phyloP scores from a whole-genome alignment of 2,888 invertebrate species.

The Stramonita haemastoma region DNA sequence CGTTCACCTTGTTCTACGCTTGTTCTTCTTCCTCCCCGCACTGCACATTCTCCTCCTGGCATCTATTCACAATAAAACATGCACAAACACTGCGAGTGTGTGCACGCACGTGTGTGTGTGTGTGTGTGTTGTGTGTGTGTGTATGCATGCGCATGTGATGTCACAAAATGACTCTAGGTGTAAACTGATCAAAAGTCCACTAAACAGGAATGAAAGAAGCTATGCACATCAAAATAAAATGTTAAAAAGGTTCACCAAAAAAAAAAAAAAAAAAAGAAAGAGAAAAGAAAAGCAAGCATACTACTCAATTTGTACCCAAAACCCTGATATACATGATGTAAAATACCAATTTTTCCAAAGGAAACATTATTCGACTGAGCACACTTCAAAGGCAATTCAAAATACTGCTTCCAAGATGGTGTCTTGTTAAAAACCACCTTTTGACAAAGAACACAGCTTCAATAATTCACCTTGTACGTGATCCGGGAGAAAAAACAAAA shows the following conservation, averaged over 20 bases:
- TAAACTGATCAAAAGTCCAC: not conserved
- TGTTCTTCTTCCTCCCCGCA: not conserved
- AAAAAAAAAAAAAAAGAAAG: not conserved
- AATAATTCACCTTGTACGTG: slow-evolving; percentile 18
- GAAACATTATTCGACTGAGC: not conserved
- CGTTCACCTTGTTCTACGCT: not conserved
- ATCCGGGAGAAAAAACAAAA: not conserved
- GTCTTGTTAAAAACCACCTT: not conserved
- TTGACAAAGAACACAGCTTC: not conserved
- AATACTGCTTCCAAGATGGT: slow-evolving; percentile 5
- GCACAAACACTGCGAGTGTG: not conserved
- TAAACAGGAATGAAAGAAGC: not conserved
- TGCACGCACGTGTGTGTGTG: not conserved
- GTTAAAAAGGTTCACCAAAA: not conserved
- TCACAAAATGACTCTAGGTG: not conserved
- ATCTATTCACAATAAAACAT: not conserved
- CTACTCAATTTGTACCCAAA: not conserved
- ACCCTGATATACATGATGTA: not conserved
- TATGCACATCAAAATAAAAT: not conserved
- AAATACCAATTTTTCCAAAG: not conserved
- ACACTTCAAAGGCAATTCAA: not conserved
- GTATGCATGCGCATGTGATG: not conserved
- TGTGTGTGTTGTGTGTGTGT: not conserved
- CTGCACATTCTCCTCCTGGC: not conserved
- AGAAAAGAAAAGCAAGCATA: not conserved